Base-by-base conservation (phyloP, 2,113 vertebrate genomes). In the Saguinus midas region DNA sequence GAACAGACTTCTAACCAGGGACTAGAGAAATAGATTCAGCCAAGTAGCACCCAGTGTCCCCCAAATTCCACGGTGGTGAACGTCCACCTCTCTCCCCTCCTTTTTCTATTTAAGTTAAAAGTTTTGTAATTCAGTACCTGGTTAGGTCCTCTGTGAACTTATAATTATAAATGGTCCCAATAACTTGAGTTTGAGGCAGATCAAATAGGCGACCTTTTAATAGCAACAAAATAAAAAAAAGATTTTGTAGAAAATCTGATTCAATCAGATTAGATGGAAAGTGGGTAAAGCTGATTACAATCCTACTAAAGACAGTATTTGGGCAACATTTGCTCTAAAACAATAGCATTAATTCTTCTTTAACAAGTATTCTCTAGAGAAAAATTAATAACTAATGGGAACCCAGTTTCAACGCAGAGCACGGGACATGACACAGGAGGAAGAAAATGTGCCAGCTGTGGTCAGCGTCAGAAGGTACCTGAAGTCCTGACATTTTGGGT, bases 261-360 rank as follows among this genome's bases (percentile, higher is more conserved):
- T 98, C 98, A 98, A 99, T 99, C 99, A 98, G 98, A 99, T 99
- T 99, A 99, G 97, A 97, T 87, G 97, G 98, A 98, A 98, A 99
- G 98, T 99, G 98, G 98, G 98, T 98, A 99, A 99, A 99, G 99
- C 99, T 99, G 99, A 99, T 99, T 99, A 99, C 98, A 98, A 98
- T 98, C 98, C 96, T 98, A 96, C 98, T 98, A 99, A 99, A 99
- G 98, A 98, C 98, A 98, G 98, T 97, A 97, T 98, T 98, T 99
- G 98, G 98, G 97, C 98, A 97, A 98, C 97, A 98, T 98, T 99
- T 98, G 97, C 98, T 98, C 98, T 98, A 96, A 98, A 98, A 99
- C 98, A 99, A 98, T 99, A 98, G 98, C 95, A 96, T 98, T 99
- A 98, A 98, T 98, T 99, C 98, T 97, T 97, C 98, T 98, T 98